Percentiles rank a stretch among this genome's conserved stretches.
These are phyloP conservation scores for Nephrotoma guestfalica DNA, from an alignment of 2,888 invertebrate species.

Conservation along the genomic window DNA sequence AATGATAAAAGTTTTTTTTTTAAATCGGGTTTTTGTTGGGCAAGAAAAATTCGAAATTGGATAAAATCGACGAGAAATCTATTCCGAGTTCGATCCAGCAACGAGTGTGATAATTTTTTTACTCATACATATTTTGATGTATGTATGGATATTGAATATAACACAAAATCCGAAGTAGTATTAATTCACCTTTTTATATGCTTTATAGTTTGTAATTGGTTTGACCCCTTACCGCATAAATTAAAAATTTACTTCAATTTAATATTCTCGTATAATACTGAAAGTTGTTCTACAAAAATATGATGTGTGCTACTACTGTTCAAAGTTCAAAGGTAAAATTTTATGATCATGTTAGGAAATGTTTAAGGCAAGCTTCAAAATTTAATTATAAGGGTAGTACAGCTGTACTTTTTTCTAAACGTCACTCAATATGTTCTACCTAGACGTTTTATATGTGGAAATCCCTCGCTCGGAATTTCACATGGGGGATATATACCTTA, in stretches of 20 bases:
- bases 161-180: background rate
- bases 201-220: background rate
- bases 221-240: background rate
- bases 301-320: background rate
- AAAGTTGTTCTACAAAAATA: too few species aligned
- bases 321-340: background rate
- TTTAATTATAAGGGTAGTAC: too few species aligned
- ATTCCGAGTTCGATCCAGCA: background rate
- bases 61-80: background rate
- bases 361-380: too few species aligned
- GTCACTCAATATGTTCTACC: background rate
- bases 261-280: too few species aligned
- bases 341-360: background rate
- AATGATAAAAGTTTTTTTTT: background rate
- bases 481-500: background rate
- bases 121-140: background rate
- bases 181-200: background rate
- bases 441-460: background rate
- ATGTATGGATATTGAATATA: background rate
- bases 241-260: too few species aligned
- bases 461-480: too few species aligned
- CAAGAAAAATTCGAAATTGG: background rate
- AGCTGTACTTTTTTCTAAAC: background rate
- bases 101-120: background rate
- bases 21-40: background rate